Base-by-base conservation (phyloP, 2,888 invertebrate species). In the Drosophila affinis region DNA sequence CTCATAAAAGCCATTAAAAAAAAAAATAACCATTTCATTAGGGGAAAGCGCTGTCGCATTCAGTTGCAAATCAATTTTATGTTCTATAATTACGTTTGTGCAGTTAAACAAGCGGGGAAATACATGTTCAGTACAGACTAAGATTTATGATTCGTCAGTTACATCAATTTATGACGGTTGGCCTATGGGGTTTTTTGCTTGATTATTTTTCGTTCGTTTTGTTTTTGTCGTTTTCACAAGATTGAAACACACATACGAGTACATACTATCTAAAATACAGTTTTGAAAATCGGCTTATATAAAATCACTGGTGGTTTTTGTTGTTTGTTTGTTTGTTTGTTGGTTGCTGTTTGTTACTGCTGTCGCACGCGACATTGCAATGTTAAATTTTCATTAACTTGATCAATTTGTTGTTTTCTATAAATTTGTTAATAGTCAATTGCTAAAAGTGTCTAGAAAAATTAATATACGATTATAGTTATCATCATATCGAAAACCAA, bases 251-350 rank as follows among this genome's bases (percentile, higher is more conserved):
- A 62, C 57, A 73, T 59, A 39, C 39, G 39, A 39, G 39, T 39
- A 64, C 57, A 12, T 34, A 12, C 34, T 29, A 73, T 73, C 71
- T 64, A 71, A 64, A 73, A 75, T 69, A 74, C 59, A 72, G 67
- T 74, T 68, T 80, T 75, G 71, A 85, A 77, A 81, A 81, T 85
- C 71, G 82, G 72, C 60, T 85, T 81, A 76, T 84, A 87, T 56
- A 88, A 82, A 83, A 88, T 88, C 88, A 83, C 83, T 83, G 83
- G 88, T 83, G 88, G 83, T 85, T 79, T 57, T 81, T 78, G 64
- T 64, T 64, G 45, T 86, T 76, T 67, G 64, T 18, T 18, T 67
- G 64, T 18, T 18, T 18, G 18, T 75, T 77, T 69, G 63, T 72
- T 75, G 69, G 53, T 72, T 54, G 62, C 56, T 65, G 46, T 53